Percentiles rank a stretch among this genome's conserved stretches.
phyloP scores from a whole-genome alignment of 2,888 invertebrate species.

The Coelopa pilipes region DNA sequence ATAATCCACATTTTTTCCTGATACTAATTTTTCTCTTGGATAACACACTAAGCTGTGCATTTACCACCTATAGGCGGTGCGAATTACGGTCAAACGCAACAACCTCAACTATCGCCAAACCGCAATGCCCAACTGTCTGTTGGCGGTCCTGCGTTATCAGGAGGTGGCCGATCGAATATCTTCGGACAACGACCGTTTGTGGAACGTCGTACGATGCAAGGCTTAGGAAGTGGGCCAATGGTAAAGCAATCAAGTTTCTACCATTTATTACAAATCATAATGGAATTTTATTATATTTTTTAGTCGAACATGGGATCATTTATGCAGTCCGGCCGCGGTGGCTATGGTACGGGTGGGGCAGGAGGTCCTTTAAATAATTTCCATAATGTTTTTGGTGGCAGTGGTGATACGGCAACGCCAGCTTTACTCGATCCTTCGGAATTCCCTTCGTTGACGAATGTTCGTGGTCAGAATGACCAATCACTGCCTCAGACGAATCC shows the following conservation, averaged over 20 bases:
- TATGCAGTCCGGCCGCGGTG: constrained; percentile 72
- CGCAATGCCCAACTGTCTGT: constrained; percentile 69
- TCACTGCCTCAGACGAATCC: constrained; percentile 83
- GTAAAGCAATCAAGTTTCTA: constrained; percentile 46
- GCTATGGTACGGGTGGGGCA: constrained; percentile 71
- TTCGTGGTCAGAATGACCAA: constrained; percentile 83
- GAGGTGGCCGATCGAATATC: constrained; percentile 71
- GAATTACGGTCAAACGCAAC: constrained; percentile 69
- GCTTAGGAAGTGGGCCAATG: constrained; percentile 66
- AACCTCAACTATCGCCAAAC: constrained; percentile 71
- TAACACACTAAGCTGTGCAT: constrained; percentile 33
- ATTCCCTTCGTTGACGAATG: constrained; percentile 88
- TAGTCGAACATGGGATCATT: constrained; percentile 75
- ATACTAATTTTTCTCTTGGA: constrained; percentile 12
- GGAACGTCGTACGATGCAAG: constrained; percentile 76
- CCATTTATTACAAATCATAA: constrained; percentile 28
- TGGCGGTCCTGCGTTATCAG: constrained; percentile 72
- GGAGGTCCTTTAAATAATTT: constrained; percentile 76
- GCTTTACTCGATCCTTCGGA: constrained; percentile 91
- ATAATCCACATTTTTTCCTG: background rate
- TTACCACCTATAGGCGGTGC: constrained; percentile 57
- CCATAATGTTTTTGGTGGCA: constrained; percentile 85
- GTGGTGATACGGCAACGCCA: constrained; percentile 82
- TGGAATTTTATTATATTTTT: constrained; percentile 30
- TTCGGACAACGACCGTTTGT: constrained; percentile 85